Evolutionary conservation across 2,113 vertebrate species (phyloP), one percentile per base, ranked within the genome.

Genomic region (Atlantisia rogersi): DNA sequence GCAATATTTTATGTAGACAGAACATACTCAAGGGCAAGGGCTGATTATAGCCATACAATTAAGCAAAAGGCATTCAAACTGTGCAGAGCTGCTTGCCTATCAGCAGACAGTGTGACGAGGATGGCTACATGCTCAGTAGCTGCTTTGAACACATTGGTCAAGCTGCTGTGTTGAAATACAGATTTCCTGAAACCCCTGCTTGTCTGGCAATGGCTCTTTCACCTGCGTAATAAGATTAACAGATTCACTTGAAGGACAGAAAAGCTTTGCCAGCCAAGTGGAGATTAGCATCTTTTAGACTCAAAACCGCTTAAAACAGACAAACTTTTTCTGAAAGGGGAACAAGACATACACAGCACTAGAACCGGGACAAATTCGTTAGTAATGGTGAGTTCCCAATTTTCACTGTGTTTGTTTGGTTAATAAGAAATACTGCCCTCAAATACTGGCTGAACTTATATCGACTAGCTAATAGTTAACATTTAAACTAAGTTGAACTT

Each of bases 141-240:
- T 42, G 35, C 83, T 84, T 62, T 85, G 62, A 92, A n/a, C 29
- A 44, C 24, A 9, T 4, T 2, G 12, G 22, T 78, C 28, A 40
- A 52, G 29, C 53, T 89, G 63, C 48, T 91, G 48, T 1, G 0
- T 65, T 85, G 67, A 87, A 90, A 85, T 32, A 89, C 0, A 0
- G 58, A 82, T 95, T 95, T 95, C 78, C 62, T 84, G 48, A 87
- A 92, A 71, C 24, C 5, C 12, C 18, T 0, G 0, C 68, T 88
- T 81, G 31, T 74, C 65, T 94, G 69, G 31, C 44, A 88, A 31
- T 58, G 44, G 10, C 74, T 92, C 29, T 31, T 85, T 94, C 70
- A 95, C 62, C 74, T 87, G 62, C 32, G 17, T 82, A 73, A 76
- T 92, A 50, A 87, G 84, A 85, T 95, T 85, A 94, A 60, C 35